Conservation (phyloP, 2,888 invertebrate genomes). For the Phlogophora meticulosa region DNA sequence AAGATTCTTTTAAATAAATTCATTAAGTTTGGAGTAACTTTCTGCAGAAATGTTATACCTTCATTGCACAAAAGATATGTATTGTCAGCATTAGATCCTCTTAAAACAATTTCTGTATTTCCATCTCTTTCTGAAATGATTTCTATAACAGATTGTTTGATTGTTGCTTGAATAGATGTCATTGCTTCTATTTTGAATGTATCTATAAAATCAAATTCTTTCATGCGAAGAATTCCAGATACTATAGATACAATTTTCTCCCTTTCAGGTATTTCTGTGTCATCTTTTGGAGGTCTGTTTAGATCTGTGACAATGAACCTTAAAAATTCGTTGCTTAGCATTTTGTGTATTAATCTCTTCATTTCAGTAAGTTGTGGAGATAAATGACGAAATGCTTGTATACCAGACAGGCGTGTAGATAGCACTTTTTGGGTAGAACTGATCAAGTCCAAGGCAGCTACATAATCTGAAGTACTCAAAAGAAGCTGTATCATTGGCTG, state of each 20-base stretch:
- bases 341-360: slow-evolving; percentile 98
- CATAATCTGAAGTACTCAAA: slow-evolving; percentile 98
- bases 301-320: slow-evolving; percentile 97
- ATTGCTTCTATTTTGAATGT: slow-evolving; percentile 97
- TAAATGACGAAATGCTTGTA: slow-evolving; percentile 98
- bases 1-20: slow-evolving; percentile 94
- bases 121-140: slow-evolving; percentile 88
- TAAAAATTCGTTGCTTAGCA: slow-evolving; percentile 98
- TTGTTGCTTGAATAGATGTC: slow-evolving; percentile 96
- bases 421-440: slow-evolving; percentile 98
- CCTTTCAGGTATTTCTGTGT: slow-evolving; percentile 93
- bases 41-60: slow-evolving; percentile 93
- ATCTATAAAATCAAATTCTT: slow-evolving; percentile 97
- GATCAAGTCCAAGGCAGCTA: slow-evolving; percentile 98
- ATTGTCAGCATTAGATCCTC: slow-evolving; percentile 85
- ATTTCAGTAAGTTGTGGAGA: slow-evolving; percentile 99
- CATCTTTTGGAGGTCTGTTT: slow-evolving; percentile 93
- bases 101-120: slow-evolving; percentile 85
- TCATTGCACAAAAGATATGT: slow-evolving; percentile 92
- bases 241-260: slow-evolving; percentile 97
- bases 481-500: slow-evolving; percentile 99
- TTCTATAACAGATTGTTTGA: slow-evolving; percentile 97
- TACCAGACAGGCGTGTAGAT: slow-evolving; percentile 96
- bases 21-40: slow-evolving; percentile 92
- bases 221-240: slow-evolving; percentile 96